Evolutionary conservation across 2,888 invertebrate genomes (phyloP), one percentile per base, ranked within the genome.

Genomic region (Petrolisthes manimaculis): DNA sequence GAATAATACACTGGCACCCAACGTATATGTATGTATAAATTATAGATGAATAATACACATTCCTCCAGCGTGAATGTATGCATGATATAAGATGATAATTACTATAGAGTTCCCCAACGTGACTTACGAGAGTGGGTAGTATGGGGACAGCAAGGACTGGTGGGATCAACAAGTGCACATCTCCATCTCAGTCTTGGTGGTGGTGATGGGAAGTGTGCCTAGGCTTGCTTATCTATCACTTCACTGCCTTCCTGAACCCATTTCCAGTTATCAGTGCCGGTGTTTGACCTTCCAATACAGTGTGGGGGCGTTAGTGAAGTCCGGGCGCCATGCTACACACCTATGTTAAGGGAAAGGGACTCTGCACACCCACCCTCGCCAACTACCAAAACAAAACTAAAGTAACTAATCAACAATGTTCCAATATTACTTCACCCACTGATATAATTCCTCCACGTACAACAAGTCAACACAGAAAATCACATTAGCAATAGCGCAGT

Each of bases 331-430:
- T 84, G 61, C 78, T 77, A 80, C 56, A 9, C 18, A 21, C 56
- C 12, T 21, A 71, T 53, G 21, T 24, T 14, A 18, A 75, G 79
- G 54, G 85, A 86, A 74, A 75, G 56, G 81, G 74, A 37, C 77
- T 67, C 78, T 51, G 74, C 86, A 77, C 86, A 82, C 82, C 78
- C 69, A 74, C n/a, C 86, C 75, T 53, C 67, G 75, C n/a, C 83
- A 18, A 77, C 78, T 83, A 55, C 69, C 86, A 61, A 56, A 83
- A 56, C 83, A 83, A 82, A 82, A 86, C 82, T 83, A 82, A 82
- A 83, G 67, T 83, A 75, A 69, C 82, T 86, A 61, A 83, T 86
- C 86, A 86, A 86, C 86, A 86, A 74, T 37, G 86, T 86, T 86
- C 86, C 86, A 86, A 84, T 67, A 69, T 24, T 84, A 12, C 67